phyloP scores from a whole-genome alignment of 2,797 vertebrate genomes.

The Erpetoichthys calabaricus region DNA sequence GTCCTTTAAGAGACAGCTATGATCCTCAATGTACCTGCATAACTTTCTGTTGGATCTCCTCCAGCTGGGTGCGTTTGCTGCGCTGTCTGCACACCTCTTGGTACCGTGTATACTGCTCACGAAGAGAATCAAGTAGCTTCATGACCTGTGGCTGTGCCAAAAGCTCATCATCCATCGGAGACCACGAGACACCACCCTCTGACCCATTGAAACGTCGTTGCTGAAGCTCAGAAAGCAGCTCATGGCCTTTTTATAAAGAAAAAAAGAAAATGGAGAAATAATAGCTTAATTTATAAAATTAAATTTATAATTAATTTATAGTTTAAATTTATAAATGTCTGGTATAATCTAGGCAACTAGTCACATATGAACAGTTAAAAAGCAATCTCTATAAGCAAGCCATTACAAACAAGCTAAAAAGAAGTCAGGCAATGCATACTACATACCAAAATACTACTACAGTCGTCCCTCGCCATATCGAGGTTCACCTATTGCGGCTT shows the following conservation, averaged over 20 bases:
- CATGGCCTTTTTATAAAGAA: slow-evolving; percentile 60
- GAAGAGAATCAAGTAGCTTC: slow-evolving; percentile 85
- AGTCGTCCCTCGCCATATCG: too few species aligned
- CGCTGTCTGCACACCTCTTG: slow-evolving; percentile 88
- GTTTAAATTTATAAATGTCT: too few species aligned
- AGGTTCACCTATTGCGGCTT: too few species aligned
- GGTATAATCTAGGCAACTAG: too few species aligned
- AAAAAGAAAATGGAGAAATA: not conserved
- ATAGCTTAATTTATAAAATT: too few species aligned
- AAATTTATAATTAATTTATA: too few species aligned
- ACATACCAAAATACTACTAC: too few species aligned
- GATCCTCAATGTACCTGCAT: slow-evolving; percentile 68
- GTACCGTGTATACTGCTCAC: slow-evolving; percentile 88
- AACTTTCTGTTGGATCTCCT: slow-evolving; percentile 92
- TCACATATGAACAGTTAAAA: too few species aligned
- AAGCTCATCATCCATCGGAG: slow-evolving; percentile 92
- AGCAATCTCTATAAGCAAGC: too few species aligned
- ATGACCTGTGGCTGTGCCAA: slow-evolving; percentile 94
- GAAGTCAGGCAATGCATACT: too few species aligned
- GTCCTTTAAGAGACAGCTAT: not conserved
- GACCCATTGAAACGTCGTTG: slow-evolving; percentile 89
- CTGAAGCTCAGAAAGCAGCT: slow-evolving; percentile 86
- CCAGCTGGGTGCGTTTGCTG: slow-evolving; percentile 84
- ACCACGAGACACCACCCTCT: slow-evolving; percentile 82
- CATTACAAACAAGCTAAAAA: too few species aligned